Evolutionary conservation across 2,797 vertebrate genomes (phyloP).

Genomic region (Protosalanx chinensis): DNA sequence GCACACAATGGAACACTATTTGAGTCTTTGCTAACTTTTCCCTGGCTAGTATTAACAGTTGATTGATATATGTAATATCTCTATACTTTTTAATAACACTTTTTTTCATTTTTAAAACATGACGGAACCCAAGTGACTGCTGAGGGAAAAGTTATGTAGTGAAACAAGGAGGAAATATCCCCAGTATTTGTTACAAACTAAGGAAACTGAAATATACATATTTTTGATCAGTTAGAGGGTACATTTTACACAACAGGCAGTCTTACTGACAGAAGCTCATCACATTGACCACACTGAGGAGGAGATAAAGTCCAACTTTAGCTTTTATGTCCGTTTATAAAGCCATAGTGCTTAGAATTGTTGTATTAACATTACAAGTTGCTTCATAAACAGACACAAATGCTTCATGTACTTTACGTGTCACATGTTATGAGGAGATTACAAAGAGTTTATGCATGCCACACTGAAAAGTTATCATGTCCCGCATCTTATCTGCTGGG

Average conservation of each 20-base stretch:
- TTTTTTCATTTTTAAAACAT: slow-evolving; percentile 24
- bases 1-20: slow-evolving; percentile 39
- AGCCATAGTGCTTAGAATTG: background rate
- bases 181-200: slow-evolving; percentile 17
- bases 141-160: slow-evolving; percentile 50
- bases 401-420: background rate
- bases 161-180: slow-evolving; percentile 36
- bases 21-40: slow-evolving; percentile 44
- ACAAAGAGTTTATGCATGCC: slow-evolving; percentile 1
- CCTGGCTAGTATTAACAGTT: slow-evolving; percentile 43
- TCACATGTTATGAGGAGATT: background rate
- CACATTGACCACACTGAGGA: background rate
- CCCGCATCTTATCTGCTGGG: background rate
- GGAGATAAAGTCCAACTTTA: background rate
- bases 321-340: background rate
- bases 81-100: slow-evolving; percentile 28
- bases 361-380: background rate
- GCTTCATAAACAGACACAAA: background rate
- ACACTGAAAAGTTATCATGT: background rate
- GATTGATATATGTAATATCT: slow-evolving; percentile 30
- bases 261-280: slow-evolving; percentile 1
- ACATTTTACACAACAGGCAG: slow-evolving; percentile 9
- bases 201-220: background rate
- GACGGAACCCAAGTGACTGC: slow-evolving; percentile 1
- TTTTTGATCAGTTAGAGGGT: slow-evolving; percentile 7